phyloP scores from a whole-genome alignment of 2,113 vertebrate species.

The Aythya baeri region DNA sequence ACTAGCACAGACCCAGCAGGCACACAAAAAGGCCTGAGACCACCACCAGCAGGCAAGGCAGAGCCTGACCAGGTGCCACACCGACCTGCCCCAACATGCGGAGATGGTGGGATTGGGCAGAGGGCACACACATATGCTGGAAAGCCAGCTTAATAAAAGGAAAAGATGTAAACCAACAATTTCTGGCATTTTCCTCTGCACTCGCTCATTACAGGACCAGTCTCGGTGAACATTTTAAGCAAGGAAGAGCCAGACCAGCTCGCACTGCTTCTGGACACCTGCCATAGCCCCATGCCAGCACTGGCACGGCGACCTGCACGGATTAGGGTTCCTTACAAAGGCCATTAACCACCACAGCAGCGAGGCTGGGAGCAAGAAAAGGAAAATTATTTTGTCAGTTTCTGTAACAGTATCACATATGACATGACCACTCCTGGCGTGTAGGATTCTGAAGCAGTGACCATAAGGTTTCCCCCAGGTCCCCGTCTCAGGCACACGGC shows the following conservation, averaged over 20 bases:
- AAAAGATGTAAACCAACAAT: background rate
- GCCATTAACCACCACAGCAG: background rate
- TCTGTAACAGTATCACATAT: background rate
- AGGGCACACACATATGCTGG: accelerated
- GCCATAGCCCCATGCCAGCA: accelerated
- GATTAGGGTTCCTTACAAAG: background rate
- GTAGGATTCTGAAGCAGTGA: background rate
- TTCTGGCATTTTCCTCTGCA: background rate
- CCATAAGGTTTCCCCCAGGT: background rate
- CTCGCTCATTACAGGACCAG: background rate
- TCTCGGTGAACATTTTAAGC: accelerated
- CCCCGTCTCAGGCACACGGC: accelerated
- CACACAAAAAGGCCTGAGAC: accelerated
- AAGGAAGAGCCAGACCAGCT: background rate
- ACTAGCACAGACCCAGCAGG: background rate
- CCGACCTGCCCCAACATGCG: accelerated
- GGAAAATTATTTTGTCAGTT: background rate
- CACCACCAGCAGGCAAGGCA: background rate
- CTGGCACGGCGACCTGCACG: background rate
- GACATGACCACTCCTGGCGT: background rate
- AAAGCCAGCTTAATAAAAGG: background rate
- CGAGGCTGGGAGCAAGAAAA: background rate
- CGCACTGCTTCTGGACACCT: background rate
- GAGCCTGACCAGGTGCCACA: background rate
- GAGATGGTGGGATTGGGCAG: too few species aligned